phyloP scores from a whole-genome alignment of 2,888 invertebrate genomes.

The Noctua comes region DNA sequence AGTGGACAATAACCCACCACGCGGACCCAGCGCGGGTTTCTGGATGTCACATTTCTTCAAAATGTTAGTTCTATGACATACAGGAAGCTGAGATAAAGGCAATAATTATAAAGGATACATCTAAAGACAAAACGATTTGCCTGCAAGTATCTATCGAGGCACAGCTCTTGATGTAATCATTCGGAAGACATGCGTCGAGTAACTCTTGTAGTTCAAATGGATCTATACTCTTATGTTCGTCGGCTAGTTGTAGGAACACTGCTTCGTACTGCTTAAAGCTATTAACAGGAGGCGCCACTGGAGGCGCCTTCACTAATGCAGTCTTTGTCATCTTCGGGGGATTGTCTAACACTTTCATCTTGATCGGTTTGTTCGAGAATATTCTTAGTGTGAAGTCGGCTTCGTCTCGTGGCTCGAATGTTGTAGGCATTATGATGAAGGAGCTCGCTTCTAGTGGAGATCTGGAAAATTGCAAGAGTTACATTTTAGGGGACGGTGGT shows the following conservation, averaged over 20 bases:
- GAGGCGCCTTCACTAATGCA: constrained; percentile 94
- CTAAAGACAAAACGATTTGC: constrained; percentile 96
- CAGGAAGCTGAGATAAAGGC: background rate
- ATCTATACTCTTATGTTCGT: constrained; percentile 97
- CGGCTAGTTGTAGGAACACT: constrained; percentile 96
- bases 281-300: constrained; percentile 91
- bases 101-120: constrained; percentile 92
- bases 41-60: background rate
- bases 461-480: constrained; percentile 84
- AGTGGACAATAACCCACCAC: background rate
- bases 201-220: constrained; percentile 97
- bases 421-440: constrained; percentile 96
- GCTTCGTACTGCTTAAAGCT: constrained; percentile 96
- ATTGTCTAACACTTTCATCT: constrained; percentile 93
- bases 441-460: constrained; percentile 95
- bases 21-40: background rate
- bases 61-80: background rate
- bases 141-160: constrained; percentile 97
- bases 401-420: constrained; percentile 97
- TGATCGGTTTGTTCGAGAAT: constrained; percentile 94
- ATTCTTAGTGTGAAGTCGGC: constrained; percentile 96
- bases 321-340: constrained; percentile 93
- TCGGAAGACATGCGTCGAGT: constrained; percentile 96
- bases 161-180: constrained; percentile 98
- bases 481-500: background rate